Base-by-base conservation (phyloP, 2,888 invertebrate species). In the Synergus umbraculus region DNA sequence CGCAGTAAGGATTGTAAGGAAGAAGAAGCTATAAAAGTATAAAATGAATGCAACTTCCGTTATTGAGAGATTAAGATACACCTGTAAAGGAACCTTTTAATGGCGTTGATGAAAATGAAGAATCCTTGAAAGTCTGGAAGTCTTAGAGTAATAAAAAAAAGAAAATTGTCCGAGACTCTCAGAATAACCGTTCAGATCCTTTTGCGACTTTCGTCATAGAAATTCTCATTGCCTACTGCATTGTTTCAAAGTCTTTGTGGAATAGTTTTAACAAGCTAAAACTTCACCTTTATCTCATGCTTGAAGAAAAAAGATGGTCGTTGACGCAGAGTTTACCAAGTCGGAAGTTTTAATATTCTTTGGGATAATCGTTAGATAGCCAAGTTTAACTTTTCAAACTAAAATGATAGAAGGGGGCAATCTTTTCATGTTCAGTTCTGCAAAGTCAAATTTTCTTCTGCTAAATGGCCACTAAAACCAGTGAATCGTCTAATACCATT, bases 291-390 rank as follows among this genome's bases (percentile, higher is more conserved):
- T 84, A 49, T 73, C 73, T 49, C 37, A 43, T 54, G 64, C 29
- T 44, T 41, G 66, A 64, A 66, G 69, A 43, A 69, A 64, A 60
- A 73, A 18, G 58, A 43, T 37, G n/a, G 69, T 29, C 29, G 41
- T 67, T 10, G 80, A 81, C 69, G 69, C 49, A 15, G 81, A 87
- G 83, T 86, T 87, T 85, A 85, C 83, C 76, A 81, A 81, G 78
- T 77, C 78, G 83, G 78, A 87, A 88, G 85, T 88, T 88, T 88
- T 88, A 88, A 88, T 88, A 86, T 87, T 86, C 81, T 78, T 65
- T 54, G 81, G 83, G 86, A 87, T 88, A 84, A 85, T 87, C 87
- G 83, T 83, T 79, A 83, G 84, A 85, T 82, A 80, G 82, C 82
- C 79, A 82, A 82, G 67, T 73, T 69, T 69, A 29, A 69, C 69